These are phyloP conservation scores for Morone saxatilis DNA, from an alignment of 2,113 vertebrate species.

Conservation along the genomic window DNA sequence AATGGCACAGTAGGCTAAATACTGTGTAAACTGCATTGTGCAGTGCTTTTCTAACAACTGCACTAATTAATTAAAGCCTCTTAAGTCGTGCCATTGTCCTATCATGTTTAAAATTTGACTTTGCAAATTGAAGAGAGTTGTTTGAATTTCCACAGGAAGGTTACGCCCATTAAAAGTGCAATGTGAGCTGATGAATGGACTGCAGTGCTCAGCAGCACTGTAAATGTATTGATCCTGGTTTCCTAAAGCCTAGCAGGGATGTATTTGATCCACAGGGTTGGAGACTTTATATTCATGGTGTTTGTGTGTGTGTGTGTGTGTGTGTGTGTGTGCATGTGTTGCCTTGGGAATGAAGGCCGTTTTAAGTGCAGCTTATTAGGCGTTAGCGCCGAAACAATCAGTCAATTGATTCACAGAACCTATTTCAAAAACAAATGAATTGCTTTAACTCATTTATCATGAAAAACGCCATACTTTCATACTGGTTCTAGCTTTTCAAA, in stretches of 20 bases:
- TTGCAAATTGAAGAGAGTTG: slow-evolving; percentile 62
- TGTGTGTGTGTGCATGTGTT: slow-evolving; percentile 11
- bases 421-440: background rate
- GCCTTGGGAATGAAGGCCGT: slow-evolving; percentile 29
- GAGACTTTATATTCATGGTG: slow-evolving; percentile 56
- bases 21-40: slow-evolving; percentile 9
- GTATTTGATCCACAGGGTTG: slow-evolving; percentile 67
- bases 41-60: background rate
- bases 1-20: slow-evolving; percentile 3
- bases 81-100: slow-evolving; percentile 33
- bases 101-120: slow-evolving; percentile 59
- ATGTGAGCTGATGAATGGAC: slow-evolving; percentile 75
- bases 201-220: slow-evolving; percentile 77
- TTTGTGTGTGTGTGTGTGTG: slow-evolving; percentile 32
- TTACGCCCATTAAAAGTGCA: slow-evolving; percentile 73
- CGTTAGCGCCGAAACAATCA: slow-evolving; percentile 30
- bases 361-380: slow-evolving; percentile 43
- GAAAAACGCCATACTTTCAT: background rate
- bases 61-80: slow-evolving; percentile 54
- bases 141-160: slow-evolving; percentile 66
- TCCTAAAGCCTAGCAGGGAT: slow-evolving; percentile 71
- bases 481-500: background rate
- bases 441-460: slow-evolving; percentile 4
- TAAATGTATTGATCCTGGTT: slow-evolving; percentile 79
- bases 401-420: slow-evolving; percentile 11